Base-by-base conservation (phyloP, 2,797 vertebrate genomes). In the Cyclura pinguis region DNA sequence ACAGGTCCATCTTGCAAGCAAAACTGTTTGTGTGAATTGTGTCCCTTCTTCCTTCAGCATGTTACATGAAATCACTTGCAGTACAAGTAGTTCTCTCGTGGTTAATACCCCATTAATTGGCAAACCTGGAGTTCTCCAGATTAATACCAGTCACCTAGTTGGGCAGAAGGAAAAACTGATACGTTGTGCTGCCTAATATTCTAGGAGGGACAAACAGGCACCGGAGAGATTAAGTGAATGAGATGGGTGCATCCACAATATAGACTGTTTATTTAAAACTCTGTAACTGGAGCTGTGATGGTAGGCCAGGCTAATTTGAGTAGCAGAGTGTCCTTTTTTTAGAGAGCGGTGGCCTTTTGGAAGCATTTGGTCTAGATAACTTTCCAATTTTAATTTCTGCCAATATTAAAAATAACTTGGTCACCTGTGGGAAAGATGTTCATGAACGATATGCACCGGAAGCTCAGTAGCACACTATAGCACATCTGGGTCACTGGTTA, bases 381-480 rank as follows among this genome's bases (percentile, higher is more conserved):
- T 80, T 95, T 96, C 96, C 95, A 95, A 93, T 95, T 96, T 95
- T 96, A 96, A 95, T 96, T 78, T 92, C 2, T 10, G 88, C 93
- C 3, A 47, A 13, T 78, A 77, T 88, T 62, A 92, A 91, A 84
- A 95, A 95, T 83, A 92, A 94, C 86, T 81, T 77, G 52, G 80
- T 87, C 80, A 84, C 81, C 73, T 77, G 86, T 78, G 86, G 62
- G 80, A 88, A 91, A 88, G 76, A 86, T 27, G 73, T 88, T 84
- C 55, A 85, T 73, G 83, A 89, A 86, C 81, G 4, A 22, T 50
- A 38, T 38, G 16, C 32, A 83, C 72, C 59, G 50, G 80, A 91
- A 91, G 77, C 73, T 64, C 50, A 69, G 73, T 78, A 72, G 59
- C 73, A 83, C 32, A 32, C 69, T 59, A 64, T 38, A 86, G 20